Percentiles rank a stretch among this genome's conserved stretches.
Conservation (phyloP, 2,113 vertebrate species). For the Cyphomyrus plagiostoma region DNA sequence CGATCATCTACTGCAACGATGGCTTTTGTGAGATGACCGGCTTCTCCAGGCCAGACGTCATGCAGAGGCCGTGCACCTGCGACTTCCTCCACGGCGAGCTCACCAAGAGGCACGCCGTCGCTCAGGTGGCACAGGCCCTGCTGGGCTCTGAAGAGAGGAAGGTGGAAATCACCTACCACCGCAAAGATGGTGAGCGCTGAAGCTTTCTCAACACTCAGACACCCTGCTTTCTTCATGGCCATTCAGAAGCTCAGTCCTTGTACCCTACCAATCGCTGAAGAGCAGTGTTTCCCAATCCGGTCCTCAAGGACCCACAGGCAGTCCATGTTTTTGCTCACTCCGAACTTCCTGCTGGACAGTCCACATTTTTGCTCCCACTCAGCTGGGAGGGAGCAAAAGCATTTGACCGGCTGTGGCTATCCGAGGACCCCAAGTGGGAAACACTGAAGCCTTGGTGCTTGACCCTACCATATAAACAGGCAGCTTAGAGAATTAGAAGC, state of each 20-base stretch:
- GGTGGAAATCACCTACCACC: slow-evolving; percentile 94
- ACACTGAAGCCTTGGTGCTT: not conserved
- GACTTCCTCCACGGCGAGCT: slow-evolving; percentile 93
- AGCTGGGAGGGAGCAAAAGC: not conserved
- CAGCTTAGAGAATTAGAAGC: not conserved
- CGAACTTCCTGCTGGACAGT: no score
- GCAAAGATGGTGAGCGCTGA: slow-evolving; percentile 85
- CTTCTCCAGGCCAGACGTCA: slow-evolving; percentile 94
- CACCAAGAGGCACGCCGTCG: slow-evolving; percentile 81
- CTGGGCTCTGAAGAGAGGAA: slow-evolving; percentile 92
- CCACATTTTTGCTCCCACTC: no score
- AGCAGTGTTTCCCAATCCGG: not conserved
- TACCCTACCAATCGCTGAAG: not conserved
- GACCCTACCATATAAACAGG: not conserved
- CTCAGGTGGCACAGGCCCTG: slow-evolving; percentile 85
- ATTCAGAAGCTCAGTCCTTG: not conserved
- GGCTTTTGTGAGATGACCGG: slow-evolving; percentile 98
- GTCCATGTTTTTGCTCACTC: not conserved
- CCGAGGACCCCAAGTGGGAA: not conserved
- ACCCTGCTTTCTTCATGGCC: not conserved
- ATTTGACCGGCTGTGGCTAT: not conserved
- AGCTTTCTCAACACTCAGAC: not conserved
- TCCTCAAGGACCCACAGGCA: not conserved
- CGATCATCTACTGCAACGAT: slow-evolving; percentile 98
- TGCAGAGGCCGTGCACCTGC: slow-evolving; percentile 96